Evolutionary conservation across 1,140 invertebrate genomes (phyloP).

Genomic region (Drosophila aff.): DNA sequence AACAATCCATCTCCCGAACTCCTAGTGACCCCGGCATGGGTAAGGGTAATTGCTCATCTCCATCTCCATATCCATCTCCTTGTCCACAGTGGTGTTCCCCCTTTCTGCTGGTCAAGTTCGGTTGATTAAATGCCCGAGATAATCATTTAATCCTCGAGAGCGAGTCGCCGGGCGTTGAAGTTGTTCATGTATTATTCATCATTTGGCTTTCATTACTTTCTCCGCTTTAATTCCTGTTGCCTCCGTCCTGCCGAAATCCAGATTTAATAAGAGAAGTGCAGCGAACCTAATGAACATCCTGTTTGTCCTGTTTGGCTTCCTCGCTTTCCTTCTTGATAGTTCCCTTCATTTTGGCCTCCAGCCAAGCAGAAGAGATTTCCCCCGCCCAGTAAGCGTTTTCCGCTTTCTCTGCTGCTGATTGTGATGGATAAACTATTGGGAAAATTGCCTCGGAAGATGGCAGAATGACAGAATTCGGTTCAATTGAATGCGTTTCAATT

Average conservation of each 20-base stretch:
- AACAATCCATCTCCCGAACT: background rate
- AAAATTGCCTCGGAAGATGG: constrained; percentile 39
- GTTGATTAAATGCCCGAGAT: constrained; percentile 59
- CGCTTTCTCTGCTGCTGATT: constrained; percentile 60
- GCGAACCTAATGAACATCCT: constrained; percentile 82
- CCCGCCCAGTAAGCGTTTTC: constrained; percentile 6
- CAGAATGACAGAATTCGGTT: constrained; percentile 22
- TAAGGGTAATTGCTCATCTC: constrained; percentile 32
- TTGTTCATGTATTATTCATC: constrained; percentile 79
- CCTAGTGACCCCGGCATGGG: background rate
- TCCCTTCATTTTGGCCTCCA: constrained; percentile 51
- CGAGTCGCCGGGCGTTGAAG: constrained; percentile 47
- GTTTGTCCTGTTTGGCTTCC: constrained; percentile 38
- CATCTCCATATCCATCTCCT: background rate
- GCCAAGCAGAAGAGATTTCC: constrained; percentile 77
- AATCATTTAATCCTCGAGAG: constrained; percentile 76
- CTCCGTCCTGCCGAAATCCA: constrained; percentile 43
- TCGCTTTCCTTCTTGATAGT: constrained; percentile 8
- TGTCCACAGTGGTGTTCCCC: background rate
- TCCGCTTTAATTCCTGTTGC: constrained; percentile 44
- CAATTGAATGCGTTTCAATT: constrained; percentile 77
- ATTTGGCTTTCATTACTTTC: constrained; percentile 47
- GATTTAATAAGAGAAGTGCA: constrained; percentile 79
- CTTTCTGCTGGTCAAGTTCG: constrained; percentile 29
- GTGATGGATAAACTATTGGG: constrained; percentile 79